phyloP scores from a whole-genome alignment of 2,113 vertebrate species.

The Hemichromis elongatus region DNA sequence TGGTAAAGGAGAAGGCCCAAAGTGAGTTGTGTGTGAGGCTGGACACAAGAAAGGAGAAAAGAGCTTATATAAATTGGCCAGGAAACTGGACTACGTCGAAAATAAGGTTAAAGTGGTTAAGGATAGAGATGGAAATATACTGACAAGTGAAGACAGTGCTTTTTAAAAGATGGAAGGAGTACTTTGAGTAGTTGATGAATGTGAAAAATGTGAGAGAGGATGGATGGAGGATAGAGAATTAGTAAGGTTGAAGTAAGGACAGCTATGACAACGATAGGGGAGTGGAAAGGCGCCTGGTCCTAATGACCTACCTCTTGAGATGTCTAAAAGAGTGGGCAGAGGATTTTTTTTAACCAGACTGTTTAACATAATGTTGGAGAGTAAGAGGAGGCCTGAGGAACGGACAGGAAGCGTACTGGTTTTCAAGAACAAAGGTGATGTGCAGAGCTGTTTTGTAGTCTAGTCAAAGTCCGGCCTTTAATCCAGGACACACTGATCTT shows the following conservation, averaged over 20 bases:
- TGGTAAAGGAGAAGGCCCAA: neutral
- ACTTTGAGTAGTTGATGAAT: neutral
- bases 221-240: neutral
- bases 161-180: neutral
- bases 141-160: neutral
- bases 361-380: neutral
- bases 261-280: neutral
- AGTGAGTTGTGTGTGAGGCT: neutral
- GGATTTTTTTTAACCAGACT: neutral
- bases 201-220: neutral
- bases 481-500: neutral
- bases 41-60: neutral
- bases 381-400: neutral
- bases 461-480: neutral
- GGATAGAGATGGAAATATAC: neutral
- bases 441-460: neutral
- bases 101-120: neutral
- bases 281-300: neutral
- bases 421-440: neutral
- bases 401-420: neutral
- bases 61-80: neutral
- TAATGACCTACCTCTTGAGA: neutral
- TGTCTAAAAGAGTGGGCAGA: accelerated
- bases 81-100: neutral
- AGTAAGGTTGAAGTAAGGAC: neutral